These are phyloP conservation scores for Lophotis ruficrista DNA, from an alignment of 2,113 vertebrate species.

Conservation along the genomic window DNA sequence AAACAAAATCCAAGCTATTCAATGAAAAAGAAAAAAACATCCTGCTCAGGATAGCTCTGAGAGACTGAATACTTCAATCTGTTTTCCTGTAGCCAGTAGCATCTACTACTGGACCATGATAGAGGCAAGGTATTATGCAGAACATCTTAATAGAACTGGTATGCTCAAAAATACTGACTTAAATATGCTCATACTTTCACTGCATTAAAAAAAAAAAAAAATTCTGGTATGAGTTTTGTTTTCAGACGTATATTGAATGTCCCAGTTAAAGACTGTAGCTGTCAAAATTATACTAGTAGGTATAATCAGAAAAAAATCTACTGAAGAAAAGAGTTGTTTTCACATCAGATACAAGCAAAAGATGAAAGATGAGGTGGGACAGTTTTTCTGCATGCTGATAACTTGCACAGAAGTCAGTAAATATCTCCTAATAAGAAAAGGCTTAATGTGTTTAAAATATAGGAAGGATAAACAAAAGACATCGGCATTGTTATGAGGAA, in stretches of 20 bases:
- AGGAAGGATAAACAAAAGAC: not conserved
- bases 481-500: not conserved
- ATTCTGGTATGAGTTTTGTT: not conserved
- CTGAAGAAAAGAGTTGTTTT: not conserved
- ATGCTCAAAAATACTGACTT: not conserved
- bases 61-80: not conserved
- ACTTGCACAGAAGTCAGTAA: not conserved
- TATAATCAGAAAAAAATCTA: not conserved
- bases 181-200: not conserved
- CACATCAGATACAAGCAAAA: not conserved
- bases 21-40: not conserved
- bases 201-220: not conserved
- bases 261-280: not conserved
- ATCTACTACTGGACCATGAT: not conserved
- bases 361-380: not conserved
- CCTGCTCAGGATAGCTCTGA: not conserved
- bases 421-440: not conserved
- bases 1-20: not conserved
- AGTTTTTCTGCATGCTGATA: not conserved
- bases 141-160: not conserved
- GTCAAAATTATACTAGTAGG: not conserved
- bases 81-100: not conserved
- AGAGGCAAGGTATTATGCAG: not conserved
- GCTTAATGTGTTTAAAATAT: not conserved
- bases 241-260: not conserved